phyloP scores from a whole-genome alignment of 2,888 invertebrate species.

The Lottia gigantea region DNA sequence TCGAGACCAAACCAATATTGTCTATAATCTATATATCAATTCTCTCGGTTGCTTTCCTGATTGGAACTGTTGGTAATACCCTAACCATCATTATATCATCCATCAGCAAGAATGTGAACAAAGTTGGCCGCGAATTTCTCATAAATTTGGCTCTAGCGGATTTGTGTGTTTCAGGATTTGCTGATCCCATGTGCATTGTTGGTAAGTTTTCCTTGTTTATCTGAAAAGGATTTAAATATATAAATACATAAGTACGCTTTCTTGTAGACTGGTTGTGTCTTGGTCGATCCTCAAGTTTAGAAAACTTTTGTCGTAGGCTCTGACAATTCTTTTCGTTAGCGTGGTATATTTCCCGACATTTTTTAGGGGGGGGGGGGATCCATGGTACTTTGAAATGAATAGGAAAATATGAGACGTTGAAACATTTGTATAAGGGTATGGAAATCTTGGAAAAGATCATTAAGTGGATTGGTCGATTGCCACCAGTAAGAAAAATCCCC shows the following conservation, averaged over 20 bases:
- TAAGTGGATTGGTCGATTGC: no score
- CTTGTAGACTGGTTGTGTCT: not conserved
- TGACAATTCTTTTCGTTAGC: no score
- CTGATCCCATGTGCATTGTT: slow-evolving; percentile 58
- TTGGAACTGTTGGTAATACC: slow-evolving; percentile 52
- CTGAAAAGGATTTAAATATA: no score
- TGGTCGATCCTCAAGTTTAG: no score
- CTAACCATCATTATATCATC: slow-evolving; percentile 47
- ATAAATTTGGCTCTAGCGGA: slow-evolving; percentile 60
- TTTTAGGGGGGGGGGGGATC: no score
- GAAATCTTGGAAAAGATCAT: no score
- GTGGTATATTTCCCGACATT: no score
- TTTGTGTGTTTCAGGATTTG: slow-evolving; percentile 53
- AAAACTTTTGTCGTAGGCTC: no score
- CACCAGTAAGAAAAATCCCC: no score
- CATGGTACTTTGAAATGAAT: no score
- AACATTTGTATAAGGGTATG: no score
- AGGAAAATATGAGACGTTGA: no score
- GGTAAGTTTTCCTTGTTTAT: slow-evolving; percentile 40
- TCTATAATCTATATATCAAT: slow-evolving; percentile 50
- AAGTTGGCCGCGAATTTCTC: slow-evolving; percentile 53
- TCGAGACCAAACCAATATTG: slow-evolving; percentile 37
- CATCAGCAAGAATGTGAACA: slow-evolving; percentile 40
- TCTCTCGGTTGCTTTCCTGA: slow-evolving; percentile 35
- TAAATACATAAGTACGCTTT: not conserved